phyloP scores from a whole-genome alignment of 2,113 vertebrate species.

The Platanista minor region DNA sequence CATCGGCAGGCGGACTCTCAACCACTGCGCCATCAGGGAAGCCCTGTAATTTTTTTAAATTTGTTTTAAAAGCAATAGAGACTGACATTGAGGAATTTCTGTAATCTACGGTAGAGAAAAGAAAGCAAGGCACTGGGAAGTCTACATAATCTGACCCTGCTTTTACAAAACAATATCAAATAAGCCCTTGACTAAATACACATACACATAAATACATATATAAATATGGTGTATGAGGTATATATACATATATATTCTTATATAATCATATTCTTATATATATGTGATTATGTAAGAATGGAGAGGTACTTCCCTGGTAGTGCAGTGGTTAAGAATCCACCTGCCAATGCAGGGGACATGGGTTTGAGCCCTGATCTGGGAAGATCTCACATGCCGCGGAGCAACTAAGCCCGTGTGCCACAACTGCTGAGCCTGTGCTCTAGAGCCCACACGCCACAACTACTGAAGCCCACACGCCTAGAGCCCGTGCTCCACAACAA shows the following conservation, averaged over 20 bases:
- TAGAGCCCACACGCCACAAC: no score
- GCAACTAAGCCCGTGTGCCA: no score
- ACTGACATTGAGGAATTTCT: not conserved
- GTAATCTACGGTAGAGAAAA: not conserved
- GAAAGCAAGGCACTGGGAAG: not conserved
- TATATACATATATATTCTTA: not conserved
- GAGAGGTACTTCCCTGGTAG: no score
- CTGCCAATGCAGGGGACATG: no score
- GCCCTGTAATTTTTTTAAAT: not conserved
- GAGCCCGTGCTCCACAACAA: no score
- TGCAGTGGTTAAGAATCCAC: no score
- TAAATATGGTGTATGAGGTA: not conserved
- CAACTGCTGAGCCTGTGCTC: no score
- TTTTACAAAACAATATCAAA: not conserved
- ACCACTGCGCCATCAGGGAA: no score
- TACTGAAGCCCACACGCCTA: fast-evolving
- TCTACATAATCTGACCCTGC: not conserved
- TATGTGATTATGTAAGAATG: not conserved
- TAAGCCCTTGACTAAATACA: not conserved
- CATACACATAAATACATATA: not conserved
- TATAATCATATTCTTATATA: not conserved
- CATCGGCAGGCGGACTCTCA: no score
- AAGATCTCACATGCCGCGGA: no score
- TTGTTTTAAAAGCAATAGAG: not conserved
- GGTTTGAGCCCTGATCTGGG: no score